Percentiles rank a stretch among this genome's conserved stretches.
These are phyloP conservation scores for Alviniconcha marisindica DNA, from an alignment of 1,140 invertebrate species.

Conservation along the genomic window DNA sequence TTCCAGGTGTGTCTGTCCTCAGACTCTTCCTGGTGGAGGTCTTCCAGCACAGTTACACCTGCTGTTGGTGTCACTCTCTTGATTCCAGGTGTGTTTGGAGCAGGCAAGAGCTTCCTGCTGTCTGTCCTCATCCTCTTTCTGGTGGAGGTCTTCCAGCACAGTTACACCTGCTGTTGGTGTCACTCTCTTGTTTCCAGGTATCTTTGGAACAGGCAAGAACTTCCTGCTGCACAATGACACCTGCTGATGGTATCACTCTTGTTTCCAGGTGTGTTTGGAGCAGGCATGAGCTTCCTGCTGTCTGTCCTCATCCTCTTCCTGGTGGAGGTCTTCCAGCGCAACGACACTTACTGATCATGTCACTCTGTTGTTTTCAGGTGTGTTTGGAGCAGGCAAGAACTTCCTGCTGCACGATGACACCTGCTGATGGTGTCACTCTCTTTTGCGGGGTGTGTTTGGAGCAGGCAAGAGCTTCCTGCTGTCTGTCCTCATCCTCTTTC, in stretches of 20 bases:
- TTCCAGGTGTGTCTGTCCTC: too few relatives aligned
- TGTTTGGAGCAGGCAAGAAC: constrained; percentile 17
- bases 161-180: constrained; percentile 54
- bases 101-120: constrained; percentile 67
- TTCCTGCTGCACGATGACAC: too few relatives aligned
- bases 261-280: constrained; percentile 68
- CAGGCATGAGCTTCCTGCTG: constrained; percentile 68
- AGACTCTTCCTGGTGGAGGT: too few relatives aligned
- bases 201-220: too few relatives aligned
- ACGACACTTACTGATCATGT: constrained; percentile 54
- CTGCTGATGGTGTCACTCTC: too few relatives aligned
- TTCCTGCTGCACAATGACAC: too few relatives aligned
- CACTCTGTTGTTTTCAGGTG: too few relatives aligned
- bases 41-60: too few relatives aligned
- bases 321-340: constrained; percentile 60
- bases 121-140: constrained; percentile 65
- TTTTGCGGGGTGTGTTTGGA: constrained; percentile 66
- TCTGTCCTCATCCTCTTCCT: constrained; percentile 66
- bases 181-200: too few relatives aligned
- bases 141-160: constrained; percentile 61
- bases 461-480: constrained; percentile 67
- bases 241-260: neutral
- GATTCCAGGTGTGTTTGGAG: constrained; percentile 68
- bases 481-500: constrained; percentile 63
- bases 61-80: too few relatives aligned